A percentile compares a stretch with the other conserved stretches of the same genome.
Conservation (phyloP, 2,888 invertebrate genomes). For the Aphelenchoides bicaudatus region DNA sequence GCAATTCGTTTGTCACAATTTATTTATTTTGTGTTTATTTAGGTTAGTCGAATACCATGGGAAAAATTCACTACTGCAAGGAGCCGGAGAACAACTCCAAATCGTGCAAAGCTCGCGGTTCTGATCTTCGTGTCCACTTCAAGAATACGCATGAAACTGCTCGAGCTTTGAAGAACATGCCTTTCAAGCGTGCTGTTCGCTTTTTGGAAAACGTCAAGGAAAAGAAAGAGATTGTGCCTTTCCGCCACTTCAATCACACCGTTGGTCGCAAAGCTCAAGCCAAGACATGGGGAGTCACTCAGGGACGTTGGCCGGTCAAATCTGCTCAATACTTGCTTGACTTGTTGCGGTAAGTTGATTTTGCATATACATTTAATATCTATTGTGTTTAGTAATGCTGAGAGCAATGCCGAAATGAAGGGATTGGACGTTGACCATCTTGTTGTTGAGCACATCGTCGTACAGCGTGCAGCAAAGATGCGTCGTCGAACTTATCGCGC, state of each 20-base stretch:
- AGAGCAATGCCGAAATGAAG: conserved; percentile 94
- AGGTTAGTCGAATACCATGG: conserved; percentile 39
- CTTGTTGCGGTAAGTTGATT: conserved; percentile 71
- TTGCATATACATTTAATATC: not conserved
- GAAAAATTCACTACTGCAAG: conserved; percentile 73
- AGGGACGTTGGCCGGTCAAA: conserved; percentile 98
- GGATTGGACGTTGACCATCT: conserved; percentile 94
- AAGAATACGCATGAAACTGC: conserved; percentile 99
- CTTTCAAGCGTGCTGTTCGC: conserved; percentile 84
- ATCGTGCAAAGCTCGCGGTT: conserved; percentile 96
- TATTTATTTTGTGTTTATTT: too few species aligned
- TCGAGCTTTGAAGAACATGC: conserved; percentile 88
- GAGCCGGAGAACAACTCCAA: conserved; percentile 94
- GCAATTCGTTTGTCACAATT: not conserved
- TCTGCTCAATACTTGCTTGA: conserved; percentile 96
- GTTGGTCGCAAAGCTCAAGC: conserved; percentile 82
- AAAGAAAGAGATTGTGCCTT: conserved; percentile 95
- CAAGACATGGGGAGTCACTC: conserved; percentile 63
- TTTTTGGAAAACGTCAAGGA: conserved; percentile 91
- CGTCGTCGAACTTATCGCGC: conserved; percentile 96
- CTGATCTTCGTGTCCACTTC: conserved; percentile 96
- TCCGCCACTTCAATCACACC: conserved; percentile 90
- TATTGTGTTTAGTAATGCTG: conserved; percentile 72
- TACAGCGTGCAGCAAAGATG: conserved; percentile 93
- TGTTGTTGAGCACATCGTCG: conserved; percentile 88